Evolutionary conservation across 2,113 vertebrate genomes (phyloP).

Genomic region (Corvus moneduloides): DNA sequence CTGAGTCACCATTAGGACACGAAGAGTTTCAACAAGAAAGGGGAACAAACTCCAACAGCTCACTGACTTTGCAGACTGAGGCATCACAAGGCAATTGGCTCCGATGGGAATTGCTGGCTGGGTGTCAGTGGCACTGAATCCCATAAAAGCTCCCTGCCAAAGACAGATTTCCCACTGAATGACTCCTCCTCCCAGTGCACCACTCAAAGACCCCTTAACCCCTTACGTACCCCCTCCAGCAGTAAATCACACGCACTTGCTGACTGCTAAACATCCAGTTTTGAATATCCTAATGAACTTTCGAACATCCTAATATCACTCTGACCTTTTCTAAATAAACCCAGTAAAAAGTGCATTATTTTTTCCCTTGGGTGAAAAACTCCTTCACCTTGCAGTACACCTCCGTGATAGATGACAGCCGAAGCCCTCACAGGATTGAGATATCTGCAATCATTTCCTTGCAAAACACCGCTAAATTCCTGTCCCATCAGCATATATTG

Average conservation of each 20-base stretch:
- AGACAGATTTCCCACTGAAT: not conserved
- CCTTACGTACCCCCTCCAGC: not conserved
- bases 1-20: rapidly evolving
- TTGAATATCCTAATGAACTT: not conserved
- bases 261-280: not conserved
- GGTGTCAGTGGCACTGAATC: not conserved
- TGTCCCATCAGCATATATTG: not conserved
- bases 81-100: rapidly evolving
- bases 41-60: not conserved
- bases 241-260: rapidly evolving
- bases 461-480: not conserved
- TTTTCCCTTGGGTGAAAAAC: not conserved
- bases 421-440: not conserved
- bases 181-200: rapidly evolving
- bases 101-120: rapidly evolving
- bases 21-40: not conserved
- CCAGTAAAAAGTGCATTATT: not conserved
- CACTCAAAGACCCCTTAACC: not conserved
- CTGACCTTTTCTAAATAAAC: not conserved
- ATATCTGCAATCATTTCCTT: not conserved
- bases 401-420: not conserved
- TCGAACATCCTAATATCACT: no score
- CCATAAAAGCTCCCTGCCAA: not conserved
- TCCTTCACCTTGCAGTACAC: not conserved
- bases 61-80: not conserved